Conservation (phyloP, 2,113 vertebrate genomes). For the Myiopsitta monachus region DNA sequence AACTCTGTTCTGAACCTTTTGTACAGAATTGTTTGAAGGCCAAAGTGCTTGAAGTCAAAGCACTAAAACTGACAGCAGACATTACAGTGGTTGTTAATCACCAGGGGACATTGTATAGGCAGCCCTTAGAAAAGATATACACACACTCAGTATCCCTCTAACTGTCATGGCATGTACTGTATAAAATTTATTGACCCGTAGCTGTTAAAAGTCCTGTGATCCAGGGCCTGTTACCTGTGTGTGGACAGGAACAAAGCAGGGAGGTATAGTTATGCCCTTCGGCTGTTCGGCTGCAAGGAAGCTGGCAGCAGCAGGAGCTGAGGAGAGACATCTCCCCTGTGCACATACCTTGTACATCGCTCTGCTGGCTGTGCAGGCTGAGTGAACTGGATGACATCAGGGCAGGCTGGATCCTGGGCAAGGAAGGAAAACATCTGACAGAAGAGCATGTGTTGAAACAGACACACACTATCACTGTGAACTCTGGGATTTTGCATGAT, state of each 20-base stretch:
- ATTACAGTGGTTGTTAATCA: neutral
- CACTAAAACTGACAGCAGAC: neutral
- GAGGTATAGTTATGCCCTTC: neutral
- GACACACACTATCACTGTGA: rapidly evolving
- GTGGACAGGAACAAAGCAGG: neutral
- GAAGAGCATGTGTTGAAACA: neutral
- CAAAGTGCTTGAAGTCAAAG: neutral
- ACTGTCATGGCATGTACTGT: neutral
- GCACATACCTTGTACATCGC: rapidly evolving
- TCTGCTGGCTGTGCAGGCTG: neutral
- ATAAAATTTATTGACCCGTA: neutral
- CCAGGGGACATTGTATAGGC: neutral
- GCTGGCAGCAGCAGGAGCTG: neutral
- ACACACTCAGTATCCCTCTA: neutral
- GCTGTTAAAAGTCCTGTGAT: neutral
- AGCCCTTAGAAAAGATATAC: neutral
- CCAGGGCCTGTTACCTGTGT: neutral
- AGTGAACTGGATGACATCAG: neutral
- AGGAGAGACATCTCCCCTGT: neutral
- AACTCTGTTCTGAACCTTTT: neutral
- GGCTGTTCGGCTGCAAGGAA: neutral
- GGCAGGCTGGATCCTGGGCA: rapidly evolving
- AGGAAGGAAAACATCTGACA: neutral
- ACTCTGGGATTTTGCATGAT: neutral
- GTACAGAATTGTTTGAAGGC: neutral